Evolutionary conservation across 2,113 vertebrate genomes (phyloP).

Genomic region (Indri indri): DNA sequence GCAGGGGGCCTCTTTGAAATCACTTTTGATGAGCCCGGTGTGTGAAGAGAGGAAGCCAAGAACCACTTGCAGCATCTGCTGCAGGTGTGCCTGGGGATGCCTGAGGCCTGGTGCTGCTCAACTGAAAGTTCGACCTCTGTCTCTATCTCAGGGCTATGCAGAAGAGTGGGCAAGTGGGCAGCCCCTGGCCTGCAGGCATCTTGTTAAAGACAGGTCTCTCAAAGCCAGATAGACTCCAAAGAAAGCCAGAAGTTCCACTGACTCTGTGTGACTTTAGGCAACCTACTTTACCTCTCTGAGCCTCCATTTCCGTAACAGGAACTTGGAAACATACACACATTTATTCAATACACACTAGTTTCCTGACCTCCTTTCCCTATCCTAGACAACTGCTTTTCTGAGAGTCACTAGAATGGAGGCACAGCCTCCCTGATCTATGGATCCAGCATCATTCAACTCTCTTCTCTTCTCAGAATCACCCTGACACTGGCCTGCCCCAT

Average conservation of each 20-base stretch:
- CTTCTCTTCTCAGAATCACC: slow-evolving; percentile 91
- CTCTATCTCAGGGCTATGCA: not conserved
- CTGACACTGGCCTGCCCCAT: slow-evolving; percentile 97
- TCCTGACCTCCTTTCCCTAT: not conserved
- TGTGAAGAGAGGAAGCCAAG: not conserved
- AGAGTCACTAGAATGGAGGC: not conserved
- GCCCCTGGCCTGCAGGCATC: not conserved
- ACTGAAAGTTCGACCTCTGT: not conserved
- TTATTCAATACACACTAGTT: not conserved
- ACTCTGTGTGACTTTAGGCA: not conserved
- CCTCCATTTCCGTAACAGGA: not conserved
- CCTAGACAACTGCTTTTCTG: not conserved
- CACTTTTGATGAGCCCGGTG: not conserved
- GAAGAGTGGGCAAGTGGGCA: not conserved
- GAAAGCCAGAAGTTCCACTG: not conserved
- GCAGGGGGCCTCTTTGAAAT: slow-evolving; percentile 36
- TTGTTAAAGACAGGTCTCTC: not conserved
- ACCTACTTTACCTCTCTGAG: not conserved
- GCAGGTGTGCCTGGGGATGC: not conserved
- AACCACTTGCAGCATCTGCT: not conserved
- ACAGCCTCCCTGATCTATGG: not conserved
- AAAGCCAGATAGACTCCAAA: not conserved
- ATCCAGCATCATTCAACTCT: not conserved
- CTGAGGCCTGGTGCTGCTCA: not conserved
- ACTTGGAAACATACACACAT: not conserved